Evolutionary conservation across 2,113 vertebrate species (phyloP).

Genomic region (Sylvietta virens): DNA sequence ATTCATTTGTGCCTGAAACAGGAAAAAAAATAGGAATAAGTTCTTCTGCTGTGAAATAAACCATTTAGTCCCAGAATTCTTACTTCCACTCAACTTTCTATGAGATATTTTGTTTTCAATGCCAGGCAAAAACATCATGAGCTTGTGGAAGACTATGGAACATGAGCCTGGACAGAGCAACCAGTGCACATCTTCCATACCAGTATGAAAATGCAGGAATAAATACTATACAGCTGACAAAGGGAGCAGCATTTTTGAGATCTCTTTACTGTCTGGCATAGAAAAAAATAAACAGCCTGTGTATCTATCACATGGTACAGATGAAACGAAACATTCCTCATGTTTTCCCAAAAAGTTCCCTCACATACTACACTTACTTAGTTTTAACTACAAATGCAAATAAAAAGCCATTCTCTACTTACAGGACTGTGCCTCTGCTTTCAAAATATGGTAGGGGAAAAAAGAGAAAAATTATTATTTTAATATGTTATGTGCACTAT

Average conservation of each 20-base stretch:
- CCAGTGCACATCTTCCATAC: background rate
- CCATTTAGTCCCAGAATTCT: background rate
- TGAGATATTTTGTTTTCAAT: background rate
- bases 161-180: background rate
- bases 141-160: background rate
- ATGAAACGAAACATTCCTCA: background rate
- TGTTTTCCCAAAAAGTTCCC: background rate
- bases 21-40: conserved; percentile 29
- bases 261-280: background rate
- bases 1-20: conserved; percentile 87
- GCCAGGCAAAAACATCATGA: background rate
- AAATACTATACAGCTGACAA: background rate
- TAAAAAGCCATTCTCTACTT: conserved; percentile 69
- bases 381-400: conserved; percentile 19
- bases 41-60: background rate
- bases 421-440: conserved; percentile 79
- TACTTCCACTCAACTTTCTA: background rate
- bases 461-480: conserved; percentile 45
- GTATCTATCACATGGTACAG: background rate
- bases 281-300: background rate
- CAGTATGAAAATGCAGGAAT: background rate
- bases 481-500: background rate
- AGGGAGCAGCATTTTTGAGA: background rate
- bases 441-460: conserved; percentile 1
- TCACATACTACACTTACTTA: background rate